Conservation (phyloP, 2,797 vertebrate species). For the Scarus forsteni region DNA sequence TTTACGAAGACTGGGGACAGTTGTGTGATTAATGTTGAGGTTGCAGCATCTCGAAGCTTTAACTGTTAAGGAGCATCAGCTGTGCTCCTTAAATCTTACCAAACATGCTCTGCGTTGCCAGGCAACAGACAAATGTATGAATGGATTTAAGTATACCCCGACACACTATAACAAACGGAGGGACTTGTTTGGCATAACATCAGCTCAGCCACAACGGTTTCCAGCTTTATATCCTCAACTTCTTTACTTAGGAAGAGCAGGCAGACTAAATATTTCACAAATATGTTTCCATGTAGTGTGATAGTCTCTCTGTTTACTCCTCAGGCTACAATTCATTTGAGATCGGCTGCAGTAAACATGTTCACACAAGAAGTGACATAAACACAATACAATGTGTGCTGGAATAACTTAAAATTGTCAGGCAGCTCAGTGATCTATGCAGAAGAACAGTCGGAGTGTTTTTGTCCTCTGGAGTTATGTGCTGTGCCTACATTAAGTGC, state of each 20-base stretch:
- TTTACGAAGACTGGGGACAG: too few relatives aligned
- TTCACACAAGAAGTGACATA: constrained; percentile 33
- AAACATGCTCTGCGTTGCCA: constrained; percentile 71
- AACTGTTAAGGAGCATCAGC: constrained; percentile 56
- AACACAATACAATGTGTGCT: constrained; percentile 16
- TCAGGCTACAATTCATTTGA: constrained; percentile 61
- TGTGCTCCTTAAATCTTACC: constrained; percentile 50
- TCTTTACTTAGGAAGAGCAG: constrained; percentile 53
- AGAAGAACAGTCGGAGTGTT: constrained; percentile 12
- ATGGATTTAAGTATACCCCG: constrained; percentile 65
- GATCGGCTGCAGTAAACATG: constrained; percentile 37
- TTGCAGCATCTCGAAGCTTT: constrained; percentile 38
- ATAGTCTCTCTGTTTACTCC: constrained; percentile 70
- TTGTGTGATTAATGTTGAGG: constrained; percentile 17
- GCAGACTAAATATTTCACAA: constrained; percentile 59
- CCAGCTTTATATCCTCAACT: constrained; percentile 52
- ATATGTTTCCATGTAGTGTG: constrained; percentile 51
- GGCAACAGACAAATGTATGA: constrained; percentile 75
- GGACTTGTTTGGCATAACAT: constrained; percentile 68
- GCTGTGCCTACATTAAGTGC: constrained; percentile 44
- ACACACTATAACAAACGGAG: constrained; percentile 68
- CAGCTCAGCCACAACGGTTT: constrained; percentile 51
- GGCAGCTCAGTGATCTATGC: constrained; percentile 21
- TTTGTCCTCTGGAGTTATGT: constrained; percentile 47
- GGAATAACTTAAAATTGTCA: constrained; percentile 27